Conservation (phyloP, 2,888 invertebrate species). For the Erebia palarica region DNA sequence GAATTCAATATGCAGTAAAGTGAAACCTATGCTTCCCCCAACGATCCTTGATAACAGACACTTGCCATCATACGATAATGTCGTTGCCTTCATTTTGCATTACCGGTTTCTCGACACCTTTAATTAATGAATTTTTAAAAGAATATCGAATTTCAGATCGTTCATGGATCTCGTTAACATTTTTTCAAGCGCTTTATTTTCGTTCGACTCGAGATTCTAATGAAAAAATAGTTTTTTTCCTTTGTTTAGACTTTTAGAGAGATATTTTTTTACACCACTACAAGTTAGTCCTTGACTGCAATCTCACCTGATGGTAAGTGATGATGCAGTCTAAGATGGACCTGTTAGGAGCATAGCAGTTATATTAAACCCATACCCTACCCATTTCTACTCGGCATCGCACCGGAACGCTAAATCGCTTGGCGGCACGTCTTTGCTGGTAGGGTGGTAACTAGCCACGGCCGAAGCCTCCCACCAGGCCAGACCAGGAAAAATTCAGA, state of each 20-base stretch:
- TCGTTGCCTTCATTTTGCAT: slow-evolving; percentile 5
- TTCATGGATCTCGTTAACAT: slow-evolving; percentile 5
- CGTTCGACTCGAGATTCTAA: not conserved
- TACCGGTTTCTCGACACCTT: slow-evolving; percentile 23
- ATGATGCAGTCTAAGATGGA: no score
- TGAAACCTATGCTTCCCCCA: slow-evolving; percentile 20
- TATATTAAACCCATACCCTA: no score
- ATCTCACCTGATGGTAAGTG: no score
- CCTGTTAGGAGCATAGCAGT: no score
- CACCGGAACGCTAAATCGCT: no score
- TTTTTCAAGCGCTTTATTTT: not conserved
- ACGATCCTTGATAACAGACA: slow-evolving; percentile 22
- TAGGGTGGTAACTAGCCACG: no score
- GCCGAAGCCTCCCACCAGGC: no score
- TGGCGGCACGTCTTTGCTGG: no score
- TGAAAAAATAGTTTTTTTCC: not conserved
- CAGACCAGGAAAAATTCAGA: no score
- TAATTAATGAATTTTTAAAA: slow-evolving; percentile 15
- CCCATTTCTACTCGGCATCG: no score
- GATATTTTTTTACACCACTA: no score
- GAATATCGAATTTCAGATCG: slow-evolving; percentile 12
- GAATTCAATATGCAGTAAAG: slow-evolving; percentile 26
- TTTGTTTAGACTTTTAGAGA: not conserved
- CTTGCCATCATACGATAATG: slow-evolving; percentile 17
- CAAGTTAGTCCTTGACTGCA: no score